Evolutionary conservation across 2,888 invertebrate genomes (phyloP).

Genomic region (Zygaena filipendulae): DNA sequence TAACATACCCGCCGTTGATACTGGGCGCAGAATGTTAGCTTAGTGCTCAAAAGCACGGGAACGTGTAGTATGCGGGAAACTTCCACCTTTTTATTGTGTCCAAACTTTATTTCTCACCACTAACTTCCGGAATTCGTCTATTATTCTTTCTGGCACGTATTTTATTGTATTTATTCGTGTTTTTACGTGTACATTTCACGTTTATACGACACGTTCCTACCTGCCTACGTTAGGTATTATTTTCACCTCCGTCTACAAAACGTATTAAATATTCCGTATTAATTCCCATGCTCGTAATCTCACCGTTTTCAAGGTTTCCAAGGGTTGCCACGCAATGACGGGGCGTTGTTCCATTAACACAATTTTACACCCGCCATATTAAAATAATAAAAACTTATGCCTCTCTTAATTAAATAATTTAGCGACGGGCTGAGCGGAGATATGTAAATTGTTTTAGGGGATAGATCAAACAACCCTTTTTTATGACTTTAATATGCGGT

Average conservation of each 20-base stretch:
- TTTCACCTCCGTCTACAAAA: no score
- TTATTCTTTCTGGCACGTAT: no score
- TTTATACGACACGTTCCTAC: no score
- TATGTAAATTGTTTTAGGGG: constrained; percentile 71
- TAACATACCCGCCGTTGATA: constrained; percentile 38
- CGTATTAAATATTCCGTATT: no score
- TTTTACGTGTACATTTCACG: no score
- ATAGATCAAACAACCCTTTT: constrained; percentile 71
- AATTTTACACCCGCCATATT: constrained; percentile 67
- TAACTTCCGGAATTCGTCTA: constrained; percentile 25
- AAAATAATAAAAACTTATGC: constrained; percentile 71
- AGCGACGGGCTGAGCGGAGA: constrained; percentile 64
- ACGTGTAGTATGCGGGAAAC: no score
- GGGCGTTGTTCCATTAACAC: constrained; percentile 64
- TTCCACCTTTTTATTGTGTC: constrained; percentile 33
- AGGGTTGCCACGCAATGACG: constrained; percentile 32
- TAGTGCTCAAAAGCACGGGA: constrained; percentile 22
- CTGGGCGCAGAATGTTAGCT: constrained; percentile 15
- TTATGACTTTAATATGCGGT: constrained; percentile 71
- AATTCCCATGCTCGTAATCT: constrained; percentile 31
- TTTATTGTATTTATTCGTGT: no score
- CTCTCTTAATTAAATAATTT: constrained; percentile 72
- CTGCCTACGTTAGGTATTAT: no score
- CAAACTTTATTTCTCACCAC: constrained; percentile 33
- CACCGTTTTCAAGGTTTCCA: constrained; percentile 38